These are phyloP conservation scores for Falco berigora DNA, from an alignment of 2,797 vertebrate genomes.

Conservation along the genomic window DNA sequence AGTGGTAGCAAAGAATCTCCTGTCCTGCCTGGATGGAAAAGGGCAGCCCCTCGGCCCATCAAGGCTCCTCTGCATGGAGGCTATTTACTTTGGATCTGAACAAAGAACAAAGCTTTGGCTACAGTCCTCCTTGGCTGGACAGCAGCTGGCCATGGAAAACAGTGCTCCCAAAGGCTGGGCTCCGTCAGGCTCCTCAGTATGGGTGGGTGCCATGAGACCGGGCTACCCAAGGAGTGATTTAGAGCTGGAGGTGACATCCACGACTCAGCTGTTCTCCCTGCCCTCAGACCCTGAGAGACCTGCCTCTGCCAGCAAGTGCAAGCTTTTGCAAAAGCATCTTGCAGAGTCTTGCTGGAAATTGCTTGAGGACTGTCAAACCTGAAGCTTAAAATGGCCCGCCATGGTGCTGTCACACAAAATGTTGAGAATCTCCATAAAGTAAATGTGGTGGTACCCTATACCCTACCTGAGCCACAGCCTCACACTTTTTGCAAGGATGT, in stretches of 20 bases:
- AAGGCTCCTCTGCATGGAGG: background rate
- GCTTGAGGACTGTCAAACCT: background rate
- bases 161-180: background rate
- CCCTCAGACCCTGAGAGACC: background rate
- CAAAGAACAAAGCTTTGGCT: constrained; percentile 32
- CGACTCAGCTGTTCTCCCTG: background rate
- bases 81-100: constrained; percentile 5
- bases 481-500: no score
- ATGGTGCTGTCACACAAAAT: background rate
- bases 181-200: background rate
- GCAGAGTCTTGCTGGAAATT: accelerated
- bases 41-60: background rate
- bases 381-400: background rate
- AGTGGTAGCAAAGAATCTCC: background rate
- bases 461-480: background rate
- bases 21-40: background rate
- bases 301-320: accelerated
- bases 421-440: background rate
- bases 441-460: background rate
- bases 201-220: background rate
- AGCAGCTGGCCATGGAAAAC: background rate
- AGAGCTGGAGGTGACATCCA: background rate
- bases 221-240: background rate
- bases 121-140: background rate
- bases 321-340: background rate